Evolutionary conservation across 2,113 vertebrate species (phyloP), one percentile per base, ranked within the genome.

Genomic region (Chinchilla lanigera): DNA sequence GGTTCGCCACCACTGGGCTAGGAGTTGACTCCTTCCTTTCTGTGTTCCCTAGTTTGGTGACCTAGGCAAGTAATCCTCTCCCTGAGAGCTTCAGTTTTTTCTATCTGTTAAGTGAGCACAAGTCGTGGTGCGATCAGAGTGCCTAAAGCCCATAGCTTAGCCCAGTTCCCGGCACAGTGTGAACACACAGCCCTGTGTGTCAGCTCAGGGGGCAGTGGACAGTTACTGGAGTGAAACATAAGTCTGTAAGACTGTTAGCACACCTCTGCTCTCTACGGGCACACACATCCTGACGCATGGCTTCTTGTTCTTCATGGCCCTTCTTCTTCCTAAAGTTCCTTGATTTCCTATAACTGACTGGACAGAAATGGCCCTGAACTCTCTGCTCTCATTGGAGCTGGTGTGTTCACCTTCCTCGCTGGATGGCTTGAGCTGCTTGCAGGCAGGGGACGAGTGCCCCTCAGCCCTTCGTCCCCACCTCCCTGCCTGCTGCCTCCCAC

Each of bases 31-130:
- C 28, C 50, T 47, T 61, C 0, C 35, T 54, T 86, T 4, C n/a
- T 65, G 16, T 3, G 0, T 63, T 82, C 19, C 5, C 3, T 17
- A 22, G 28, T 20, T 33, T 71, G 63, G 84, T 73, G 91, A 89
- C 38, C 30, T 16, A 3, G 17, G 73, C 44, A 86, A 81, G 69
- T 93, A 63, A 41, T 17, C 81, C 96, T 96, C 17, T 35, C 56
- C 33, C 47, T 81, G 10, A 30, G 30, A 90, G 63, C 11, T 92
- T 84, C 19, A 47, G 77, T 97, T 90, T 93, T 93, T 86, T 88
- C 69, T 90, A 7, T 90, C 80, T 98, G 58, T 91, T 83, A 96
- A 54, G 47, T 69, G 56, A 65, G 17, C 19, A 58, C 2, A 28
- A 47, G 19, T 90, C 71, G 2, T 28, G 26, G 35, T 47, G 17